A percentile compares a stretch with the other conserved stretches of the same genome.
Evolutionary conservation across 2,113 vertebrate species (phyloP).

Genomic region (Nipponia nippon): DNA sequence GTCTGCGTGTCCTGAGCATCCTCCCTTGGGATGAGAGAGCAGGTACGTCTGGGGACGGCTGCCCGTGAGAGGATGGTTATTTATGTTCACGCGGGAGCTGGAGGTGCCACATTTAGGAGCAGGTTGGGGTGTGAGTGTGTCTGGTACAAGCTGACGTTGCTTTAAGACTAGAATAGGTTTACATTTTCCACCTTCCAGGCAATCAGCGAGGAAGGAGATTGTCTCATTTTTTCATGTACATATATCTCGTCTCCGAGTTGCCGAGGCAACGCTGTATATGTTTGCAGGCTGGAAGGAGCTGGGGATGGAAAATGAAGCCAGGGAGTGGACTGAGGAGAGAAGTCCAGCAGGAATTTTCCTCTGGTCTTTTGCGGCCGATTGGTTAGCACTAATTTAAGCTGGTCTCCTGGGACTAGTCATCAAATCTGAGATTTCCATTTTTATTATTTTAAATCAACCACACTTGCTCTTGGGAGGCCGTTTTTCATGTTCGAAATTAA

Average conservation of each 20-base stretch:
- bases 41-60: fast-evolving
- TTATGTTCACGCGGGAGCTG: fast-evolving
- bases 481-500: constrained; percentile 29
- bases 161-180: neutral
- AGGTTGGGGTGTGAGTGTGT: neutral
- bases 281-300: constrained; percentile 72
- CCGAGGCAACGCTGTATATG: constrained; percentile 70
- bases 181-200: constrained; percentile 34
- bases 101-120: neutral
- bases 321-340: constrained; percentile 58
- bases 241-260: constrained; percentile 59
- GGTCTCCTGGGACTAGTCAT: constrained; percentile 44
- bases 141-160: neutral
- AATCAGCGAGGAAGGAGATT: constrained; percentile 27
- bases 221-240: constrained; percentile 33
- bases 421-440: constrained; percentile 41
- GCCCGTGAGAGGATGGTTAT: fast-evolving
- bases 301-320: constrained; percentile 68
- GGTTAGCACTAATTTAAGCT: constrained; percentile 39
- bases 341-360: constrained; percentile 69
- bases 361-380: constrained; percentile 35
- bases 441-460: neutral
- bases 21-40: neutral
- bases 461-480: constrained; percentile 30
- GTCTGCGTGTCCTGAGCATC: neutral